A percentile compares a stretch with the other conserved stretches of the same genome.
These are phyloP conservation scores for Myotis lucifugus DNA, from an alignment of 2,113 vertebrate species.

Conservation along the genomic window DNA sequence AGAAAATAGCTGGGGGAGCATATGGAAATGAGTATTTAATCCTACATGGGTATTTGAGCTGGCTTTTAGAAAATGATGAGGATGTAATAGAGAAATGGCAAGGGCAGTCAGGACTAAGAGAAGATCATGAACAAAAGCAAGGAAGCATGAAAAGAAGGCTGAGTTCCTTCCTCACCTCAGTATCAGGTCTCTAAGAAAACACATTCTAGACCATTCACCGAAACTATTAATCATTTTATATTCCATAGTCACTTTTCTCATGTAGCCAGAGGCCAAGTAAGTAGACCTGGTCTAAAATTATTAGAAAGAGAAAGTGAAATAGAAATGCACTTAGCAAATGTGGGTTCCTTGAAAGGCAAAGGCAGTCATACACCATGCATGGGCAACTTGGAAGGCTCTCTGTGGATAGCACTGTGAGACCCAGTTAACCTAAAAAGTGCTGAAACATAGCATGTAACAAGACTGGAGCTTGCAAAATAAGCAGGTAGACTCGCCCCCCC, in stretches of 20 bases:
- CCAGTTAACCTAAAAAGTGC: neutral
- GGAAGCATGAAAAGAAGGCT: neutral
- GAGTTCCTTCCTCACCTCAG: neutral
- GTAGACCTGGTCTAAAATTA: neutral
- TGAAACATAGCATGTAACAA: neutral
- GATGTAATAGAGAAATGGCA: neutral
- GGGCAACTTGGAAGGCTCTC: neutral
- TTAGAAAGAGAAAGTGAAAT: neutral
- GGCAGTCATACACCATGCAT: neutral
- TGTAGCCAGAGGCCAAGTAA: conserved; percentile 14
- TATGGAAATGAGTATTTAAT: neutral
- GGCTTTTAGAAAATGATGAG: neutral
- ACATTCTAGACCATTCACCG: neutral
- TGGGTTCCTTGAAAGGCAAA: neutral
- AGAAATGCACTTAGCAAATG: neutral
- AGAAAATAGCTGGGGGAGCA: neutral
- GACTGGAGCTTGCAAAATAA: neutral
- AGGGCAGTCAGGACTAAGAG: neutral
- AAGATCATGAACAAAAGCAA: neutral
- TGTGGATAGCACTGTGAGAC: neutral
- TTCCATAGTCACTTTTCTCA: neutral
- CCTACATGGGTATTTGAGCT: neutral
- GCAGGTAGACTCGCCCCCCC: neutral
- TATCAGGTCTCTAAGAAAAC: neutral
- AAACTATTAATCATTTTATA: neutral